These are phyloP conservation scores for Mustelus asterias DNA, from an alignment of 2,113 vertebrate genomes.

Conservation along the genomic window DNA sequence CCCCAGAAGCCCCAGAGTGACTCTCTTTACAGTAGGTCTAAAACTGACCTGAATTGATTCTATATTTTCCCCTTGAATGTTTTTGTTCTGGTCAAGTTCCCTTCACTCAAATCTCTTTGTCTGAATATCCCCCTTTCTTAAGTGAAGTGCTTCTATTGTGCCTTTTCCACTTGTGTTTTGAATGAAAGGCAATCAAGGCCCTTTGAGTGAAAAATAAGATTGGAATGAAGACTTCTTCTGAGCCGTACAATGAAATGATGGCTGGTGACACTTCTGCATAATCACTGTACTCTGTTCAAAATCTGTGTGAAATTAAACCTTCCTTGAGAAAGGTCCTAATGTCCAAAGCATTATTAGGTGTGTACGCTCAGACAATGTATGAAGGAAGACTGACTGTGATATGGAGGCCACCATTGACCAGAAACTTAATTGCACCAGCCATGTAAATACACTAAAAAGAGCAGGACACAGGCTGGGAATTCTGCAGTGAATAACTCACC, in stretches of 20 bases:
- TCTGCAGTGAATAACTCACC: background rate
- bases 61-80: background rate
- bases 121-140: background rate
- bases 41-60: background rate
- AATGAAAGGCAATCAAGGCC: background rate
- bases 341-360: background rate
- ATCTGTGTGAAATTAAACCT: background rate
- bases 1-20: background rate
- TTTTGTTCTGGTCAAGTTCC: background rate
- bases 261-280: background rate
- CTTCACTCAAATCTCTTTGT: background rate
- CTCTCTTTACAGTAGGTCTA: background rate
- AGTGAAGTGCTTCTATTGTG: background rate
- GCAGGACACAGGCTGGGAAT: background rate
- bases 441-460: background rate
- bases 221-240: background rate
- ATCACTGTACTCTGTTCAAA: background rate
- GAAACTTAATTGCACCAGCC: background rate
- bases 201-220: background rate
- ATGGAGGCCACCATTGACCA: background rate
- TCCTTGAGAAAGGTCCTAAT: background rate
- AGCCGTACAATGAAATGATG: background rate
- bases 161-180: background rate
- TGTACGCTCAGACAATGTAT: background rate
- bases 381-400: background rate